Evolutionary conservation across 2,113 vertebrate species (phyloP), one percentile per base, ranked within the genome.

Genomic region (Ivindomyrus marchei): DNA sequence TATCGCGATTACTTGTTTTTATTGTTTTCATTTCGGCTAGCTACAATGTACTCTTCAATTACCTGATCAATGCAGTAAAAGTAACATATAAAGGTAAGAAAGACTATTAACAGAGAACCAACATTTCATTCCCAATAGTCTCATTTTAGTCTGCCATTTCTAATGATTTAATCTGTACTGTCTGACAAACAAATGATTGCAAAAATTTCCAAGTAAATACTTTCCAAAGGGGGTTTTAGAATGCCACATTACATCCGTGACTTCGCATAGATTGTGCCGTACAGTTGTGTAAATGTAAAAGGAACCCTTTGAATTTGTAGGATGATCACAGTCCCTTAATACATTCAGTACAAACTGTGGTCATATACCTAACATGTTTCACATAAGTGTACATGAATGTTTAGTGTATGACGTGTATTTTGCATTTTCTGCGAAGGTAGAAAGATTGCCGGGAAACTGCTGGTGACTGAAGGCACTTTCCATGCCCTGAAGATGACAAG

Each of bases 401-500:
- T 46, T n/a, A 13, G 83, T 47, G 0, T 47, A 13, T 45, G 3
- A 85, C 83, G 56, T 70, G 27, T 70, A 13, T 31, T 70, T 27
- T 70, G n/a, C 2, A 31, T 70, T 70, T 70, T 70, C n/a, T 70
- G 62, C 3, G 1, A 70, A 70, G 62, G 27, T 31, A 70, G 62
- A 70, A 70, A 31, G 62, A 70, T 70, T 70, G 89, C 74, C 77
- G 91, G 66, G 90, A 91, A 89, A 89, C 91, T 89, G 70, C 91
- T 77, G 27, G 91, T 91, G 91, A 92, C 91, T 90, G 56, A 90
- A 66, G 85, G 90, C 88, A 86, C 88, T 90, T 89, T 92, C 62
- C 42, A 83, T 89, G 58, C 49, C 45, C 87, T 89, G 91, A 95
- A 83, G 91, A 95, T 96, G 95, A 90, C 39, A 52, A 47, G 89